Base-by-base conservation (phyloP, 2,888 invertebrate species). In the Cosmia pyralina region DNA sequence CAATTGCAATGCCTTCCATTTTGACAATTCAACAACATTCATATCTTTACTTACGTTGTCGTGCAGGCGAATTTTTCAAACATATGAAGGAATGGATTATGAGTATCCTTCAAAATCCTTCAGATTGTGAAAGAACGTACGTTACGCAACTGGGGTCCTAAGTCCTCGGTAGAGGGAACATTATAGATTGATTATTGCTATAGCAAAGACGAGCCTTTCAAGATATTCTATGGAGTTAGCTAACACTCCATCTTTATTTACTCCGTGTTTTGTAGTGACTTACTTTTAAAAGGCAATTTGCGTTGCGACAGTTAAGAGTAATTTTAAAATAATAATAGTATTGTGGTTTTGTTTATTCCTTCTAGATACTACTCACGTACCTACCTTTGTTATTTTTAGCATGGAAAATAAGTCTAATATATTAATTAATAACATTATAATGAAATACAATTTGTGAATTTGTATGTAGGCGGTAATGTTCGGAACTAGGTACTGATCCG, bases 251-350 rank as follows among this genome's bases (percentile, higher is more conserved):
- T 82, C 65, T 46, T 64, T 44, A 55, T 1, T 2, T 11, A 52
- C 13, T 79, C 82, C 0, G 5, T 77, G 58, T 13, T 4, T 19
- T 34, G 0, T 22, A 59, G 58, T 58, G 67, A 65, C 59, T 70
- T 81, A 81, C 77, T 81, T 76, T 71, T 69, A 81, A 81, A 69
- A 67, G 41, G 77, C 71, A 76, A 84, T 81, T 81, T 75, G 63
- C 64, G 64, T 84, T 68, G 41, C 44, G 79, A 53, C 67, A 80
- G 55, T 60, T 67, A 52, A n/a, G 28, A 57, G 68, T 65, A 68
- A 79, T 73, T 65, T 70, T 62, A 44, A 68, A 81, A 68, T 50
- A 64, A 52, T 17, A 82, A 72, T 79, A 64, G 46, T 59, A 72
- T 34, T 66, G 82, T 17, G 52, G 65, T 22, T 34, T 48, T 28